These are phyloP conservation scores for Talpa occidentalis DNA, from an alignment of 2,113 vertebrate genomes.

Conservation along the genomic window DNA sequence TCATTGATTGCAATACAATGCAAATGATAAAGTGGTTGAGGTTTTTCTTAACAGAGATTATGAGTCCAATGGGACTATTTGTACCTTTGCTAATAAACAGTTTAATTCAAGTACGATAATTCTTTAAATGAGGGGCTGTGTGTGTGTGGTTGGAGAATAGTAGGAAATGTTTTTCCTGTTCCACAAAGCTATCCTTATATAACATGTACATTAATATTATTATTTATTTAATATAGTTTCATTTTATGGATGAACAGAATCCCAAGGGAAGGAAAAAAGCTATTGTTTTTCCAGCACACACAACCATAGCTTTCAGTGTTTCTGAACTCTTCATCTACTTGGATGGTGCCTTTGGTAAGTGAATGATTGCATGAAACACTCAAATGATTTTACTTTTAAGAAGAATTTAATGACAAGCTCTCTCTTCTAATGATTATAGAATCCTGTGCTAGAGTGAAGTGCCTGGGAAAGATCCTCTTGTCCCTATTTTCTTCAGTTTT, in stretches of 20 bases:
- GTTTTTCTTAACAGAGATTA: background rate
- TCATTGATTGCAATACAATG: background rate
- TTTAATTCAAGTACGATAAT: background rate
- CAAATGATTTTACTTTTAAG: constrained; percentile 56
- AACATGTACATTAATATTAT: constrained; percentile 23
- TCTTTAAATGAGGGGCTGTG: background rate
- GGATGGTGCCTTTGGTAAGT: constrained; percentile 96
- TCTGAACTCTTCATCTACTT: constrained; percentile 96
- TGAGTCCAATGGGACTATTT: background rate
- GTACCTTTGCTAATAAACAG: background rate
- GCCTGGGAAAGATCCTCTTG: background rate
- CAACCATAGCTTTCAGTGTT: constrained; percentile 98
- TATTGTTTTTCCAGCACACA: constrained; percentile 98
- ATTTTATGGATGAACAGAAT: constrained; percentile 96
- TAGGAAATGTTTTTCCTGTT: constrained; percentile 19
- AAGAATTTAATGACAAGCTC: background rate
- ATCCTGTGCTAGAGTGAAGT: background rate
- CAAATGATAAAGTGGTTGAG: background rate
- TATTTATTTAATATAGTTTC: constrained; percentile 90
- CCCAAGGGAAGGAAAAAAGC: constrained; percentile 95
- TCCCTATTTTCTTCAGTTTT: constrained; percentile 31
- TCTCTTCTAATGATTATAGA: background rate
- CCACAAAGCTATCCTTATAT: constrained; percentile 54
- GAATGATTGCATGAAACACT: constrained; percentile 40
- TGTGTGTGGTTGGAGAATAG: constrained; percentile 1